A percentile compares a stretch with the other conserved stretches of the same genome.
These are phyloP conservation scores for Delichon dasypus DNA, from an alignment of 2,797 vertebrate genomes.

Conservation along the genomic window DNA sequence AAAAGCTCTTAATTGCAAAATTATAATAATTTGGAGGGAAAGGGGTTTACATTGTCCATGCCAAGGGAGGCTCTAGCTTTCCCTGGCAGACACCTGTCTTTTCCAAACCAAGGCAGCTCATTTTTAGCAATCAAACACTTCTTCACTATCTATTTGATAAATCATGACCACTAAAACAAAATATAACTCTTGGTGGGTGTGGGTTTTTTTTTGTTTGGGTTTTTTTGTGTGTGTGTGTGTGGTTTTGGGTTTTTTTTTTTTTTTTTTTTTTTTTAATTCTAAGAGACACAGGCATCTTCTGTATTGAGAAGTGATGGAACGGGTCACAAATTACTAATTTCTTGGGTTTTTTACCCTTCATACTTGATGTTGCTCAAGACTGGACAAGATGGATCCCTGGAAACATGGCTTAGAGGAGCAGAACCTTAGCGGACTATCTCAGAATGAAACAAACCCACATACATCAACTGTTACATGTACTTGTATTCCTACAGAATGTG, in stretches of 20 bases:
- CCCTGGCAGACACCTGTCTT: too few species aligned
- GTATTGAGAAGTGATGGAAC: not conserved
- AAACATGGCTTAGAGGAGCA: not conserved
- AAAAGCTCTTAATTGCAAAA: too few species aligned
- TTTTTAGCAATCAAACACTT: not conserved
- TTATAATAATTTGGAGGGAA: too few species aligned
- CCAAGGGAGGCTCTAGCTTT: too few species aligned
- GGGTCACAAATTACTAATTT: not conserved
- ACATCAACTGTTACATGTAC: not conserved
- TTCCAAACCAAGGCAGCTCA: not conserved
- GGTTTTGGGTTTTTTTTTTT: too few species aligned
- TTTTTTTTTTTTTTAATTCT: not conserved
- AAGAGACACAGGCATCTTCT: not conserved
- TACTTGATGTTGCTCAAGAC: not conserved
- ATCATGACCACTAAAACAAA: not conserved
- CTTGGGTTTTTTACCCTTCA: not conserved
- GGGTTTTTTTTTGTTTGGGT: too few species aligned
- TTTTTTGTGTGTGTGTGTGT: too few species aligned
- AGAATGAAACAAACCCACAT: not conserved
- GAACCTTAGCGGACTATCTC: not conserved
- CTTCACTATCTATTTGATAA: not conserved
- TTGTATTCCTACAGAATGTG: not conserved
- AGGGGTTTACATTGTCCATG: too few species aligned
- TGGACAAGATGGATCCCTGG: not conserved
- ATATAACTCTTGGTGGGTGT: not conserved